A percentile compares a stretch with the other conserved stretches of the same genome.
phyloP scores from a whole-genome alignment of 1,140 invertebrate genomes.

The Platyscapa corneri region DNA sequence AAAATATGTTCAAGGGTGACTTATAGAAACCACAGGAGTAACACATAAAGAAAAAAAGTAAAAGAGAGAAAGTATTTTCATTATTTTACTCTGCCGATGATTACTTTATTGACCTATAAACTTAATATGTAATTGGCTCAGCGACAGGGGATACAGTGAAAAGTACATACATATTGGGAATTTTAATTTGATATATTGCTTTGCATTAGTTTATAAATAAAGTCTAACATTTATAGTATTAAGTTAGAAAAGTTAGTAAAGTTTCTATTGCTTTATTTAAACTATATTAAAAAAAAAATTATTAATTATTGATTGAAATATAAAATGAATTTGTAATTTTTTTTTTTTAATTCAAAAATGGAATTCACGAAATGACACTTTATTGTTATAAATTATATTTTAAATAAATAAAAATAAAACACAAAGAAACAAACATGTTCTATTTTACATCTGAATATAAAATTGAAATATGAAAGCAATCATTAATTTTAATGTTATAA shows the following conservation, averaged over 20 bases:
- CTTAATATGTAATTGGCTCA: constrained; percentile 2
- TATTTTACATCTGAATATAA: no score
- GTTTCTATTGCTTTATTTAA: no score
- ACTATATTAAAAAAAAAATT: no score
- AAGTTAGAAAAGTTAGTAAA: neutral
- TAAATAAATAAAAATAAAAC: no score
- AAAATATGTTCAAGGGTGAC: neutral
- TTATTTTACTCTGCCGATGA: constrained; percentile 4
- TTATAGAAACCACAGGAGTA: neutral
- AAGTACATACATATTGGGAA: neutral
- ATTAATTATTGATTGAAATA: no score
- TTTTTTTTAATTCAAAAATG: no score
- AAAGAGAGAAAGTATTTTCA: neutral
- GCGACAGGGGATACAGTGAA: neutral
- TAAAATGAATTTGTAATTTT: no score
- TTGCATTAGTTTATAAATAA: neutral
- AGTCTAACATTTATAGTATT: neutral
- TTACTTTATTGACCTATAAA: constrained; percentile 17
- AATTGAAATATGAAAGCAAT: no score
- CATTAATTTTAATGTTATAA: no score
- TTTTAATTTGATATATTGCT: neutral
- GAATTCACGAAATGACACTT: no score
- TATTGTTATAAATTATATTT: no score
- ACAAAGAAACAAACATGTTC: no score
- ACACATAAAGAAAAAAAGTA: neutral